Base-by-base conservation (phyloP, 2,797 vertebrate species). In the Paramormyrops hopkinsi region DNA sequence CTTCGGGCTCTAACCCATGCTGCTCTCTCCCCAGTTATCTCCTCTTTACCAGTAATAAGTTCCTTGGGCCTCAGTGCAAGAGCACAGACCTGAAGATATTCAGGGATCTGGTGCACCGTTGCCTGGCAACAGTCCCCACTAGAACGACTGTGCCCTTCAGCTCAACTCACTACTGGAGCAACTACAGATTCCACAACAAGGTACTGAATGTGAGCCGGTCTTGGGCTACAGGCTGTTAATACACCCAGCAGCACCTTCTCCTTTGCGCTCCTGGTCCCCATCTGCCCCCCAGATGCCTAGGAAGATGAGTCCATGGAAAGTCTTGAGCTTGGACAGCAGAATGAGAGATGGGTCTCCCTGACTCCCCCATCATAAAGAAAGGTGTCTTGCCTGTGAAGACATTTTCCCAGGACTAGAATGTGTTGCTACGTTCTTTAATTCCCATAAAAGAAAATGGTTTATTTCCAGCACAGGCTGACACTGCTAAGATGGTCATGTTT, bases 131-230 rank as follows among this genome's bases (percentile, higher is more conserved):
- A 1, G 96, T 98, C 76, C 97, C 98, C 25, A 96, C 95, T 14
- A 95, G 98, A 48, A 96, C 98, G 87, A 95, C 96, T 91, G 95
- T 97, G 90, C 97, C 97, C 87, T 98, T 98, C 95, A 98, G 97
- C 93, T 96, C 97, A 6, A 96, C 97, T 25, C 95, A 97, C 93
- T 99, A 97, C 94, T 99, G 98, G 97, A 99, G 95, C 96, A 97
- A 97, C 95, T 99, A 97, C 93, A 94, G 95, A 92, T 99, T 99
- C 95, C 98, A 99, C 95, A 99, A 99, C 95, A 95, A 97, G 98
- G 98, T 96, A 94, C 91, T 22, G 82, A 90, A 8, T 6, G 14
- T 88, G 87, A 48, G 54, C 59, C 4, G 0, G 29, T 53, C 19
- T 54, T 87, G 19, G 25, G 17, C 14, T 56, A 6, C 2, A 33